Conservation (phyloP, 2,113 vertebrate species). For the Lepus timidus region DNA sequence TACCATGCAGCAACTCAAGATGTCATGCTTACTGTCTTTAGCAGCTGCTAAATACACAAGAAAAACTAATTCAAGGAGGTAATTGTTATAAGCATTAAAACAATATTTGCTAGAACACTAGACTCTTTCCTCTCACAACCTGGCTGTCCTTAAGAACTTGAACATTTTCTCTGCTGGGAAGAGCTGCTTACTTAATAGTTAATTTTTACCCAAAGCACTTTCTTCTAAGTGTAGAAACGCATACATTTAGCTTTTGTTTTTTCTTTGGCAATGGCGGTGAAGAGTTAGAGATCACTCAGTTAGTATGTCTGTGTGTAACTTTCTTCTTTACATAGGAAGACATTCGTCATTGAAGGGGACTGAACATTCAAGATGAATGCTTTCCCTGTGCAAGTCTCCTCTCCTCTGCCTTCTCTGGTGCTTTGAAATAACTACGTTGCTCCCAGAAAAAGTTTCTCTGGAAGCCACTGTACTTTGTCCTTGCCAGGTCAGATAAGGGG, state of each 20-base stretch:
- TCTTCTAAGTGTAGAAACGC: conserved; percentile 6
- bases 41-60: not conserved
- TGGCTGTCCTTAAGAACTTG: not conserved
- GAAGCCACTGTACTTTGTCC: conserved; percentile 46
- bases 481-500: conserved; percentile 17
- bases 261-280: not conserved
- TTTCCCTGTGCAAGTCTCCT: not conserved
- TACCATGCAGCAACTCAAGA: not conserved
- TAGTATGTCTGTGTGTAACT: not conserved
- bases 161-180: not conserved
- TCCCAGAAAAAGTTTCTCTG: conserved; percentile 22
- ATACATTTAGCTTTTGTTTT: not conserved
- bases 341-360: not conserved
- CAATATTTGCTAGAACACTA: not conserved
- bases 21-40: not conserved
- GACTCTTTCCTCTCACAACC: not conserved
- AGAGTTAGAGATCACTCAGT: not conserved
- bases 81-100: not conserved
- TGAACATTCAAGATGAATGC: not conserved
- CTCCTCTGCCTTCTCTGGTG: not conserved
- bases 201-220: conserved; percentile 53
- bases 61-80: not conserved
- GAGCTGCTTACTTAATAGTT: conserved; percentile 18
- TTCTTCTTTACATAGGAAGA: not conserved
- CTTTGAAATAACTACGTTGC: not conserved